Evolutionary conservation across 2,888 invertebrate genomes (phyloP), one percentile per base, ranked within the genome.

Genomic region (Latrodectus hesperus): DNA sequence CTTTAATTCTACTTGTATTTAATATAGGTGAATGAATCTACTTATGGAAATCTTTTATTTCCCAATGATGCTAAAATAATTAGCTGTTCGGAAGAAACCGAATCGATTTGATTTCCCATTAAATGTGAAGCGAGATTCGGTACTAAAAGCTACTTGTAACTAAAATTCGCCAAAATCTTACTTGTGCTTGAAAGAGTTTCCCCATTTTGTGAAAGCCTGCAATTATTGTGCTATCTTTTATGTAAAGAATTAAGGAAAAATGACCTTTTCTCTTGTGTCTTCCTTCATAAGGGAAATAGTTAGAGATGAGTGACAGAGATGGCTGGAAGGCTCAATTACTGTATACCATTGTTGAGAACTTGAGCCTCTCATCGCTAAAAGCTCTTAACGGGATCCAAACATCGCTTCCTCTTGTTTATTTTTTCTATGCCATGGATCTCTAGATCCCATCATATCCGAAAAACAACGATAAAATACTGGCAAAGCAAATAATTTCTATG

Each of bases 281-380:
- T 60, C n/a, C n/a, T 60, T 11, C n/a, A 60, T 16, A 60, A 60
- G n/a, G n/a, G 60, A 6, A 60, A 60, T 60, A 60, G 60, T 60
- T 60, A 60, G 17, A 16, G 64, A 14, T 72, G 65, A 52, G 65
- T 72, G 80, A 80, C 80, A 80, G 64, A 22, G 17, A 65, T 73
- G 49, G 80, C 73, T 65, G 22, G 64, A 65, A 80, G 72, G 72
- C 72, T 72, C 73, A 72, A 80, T 80, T 80, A 80, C 72, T 26
- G 14, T 72, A 38, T 22, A 52, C n/a, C 55, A 12, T n/a, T 49
- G 38, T 38, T 60, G 79, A 71, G 79, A 79, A 68, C 55, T 60
- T 64, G 65, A 65, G 49, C 52, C 52, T 52, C 65, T 72, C 73
- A 16, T 22, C 65, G 22, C 65, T 80, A 80, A 80, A 73, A 80